Evolutionary conservation across 2,888 invertebrate species (phyloP).

Genomic region (Diaperis boleti): DNA sequence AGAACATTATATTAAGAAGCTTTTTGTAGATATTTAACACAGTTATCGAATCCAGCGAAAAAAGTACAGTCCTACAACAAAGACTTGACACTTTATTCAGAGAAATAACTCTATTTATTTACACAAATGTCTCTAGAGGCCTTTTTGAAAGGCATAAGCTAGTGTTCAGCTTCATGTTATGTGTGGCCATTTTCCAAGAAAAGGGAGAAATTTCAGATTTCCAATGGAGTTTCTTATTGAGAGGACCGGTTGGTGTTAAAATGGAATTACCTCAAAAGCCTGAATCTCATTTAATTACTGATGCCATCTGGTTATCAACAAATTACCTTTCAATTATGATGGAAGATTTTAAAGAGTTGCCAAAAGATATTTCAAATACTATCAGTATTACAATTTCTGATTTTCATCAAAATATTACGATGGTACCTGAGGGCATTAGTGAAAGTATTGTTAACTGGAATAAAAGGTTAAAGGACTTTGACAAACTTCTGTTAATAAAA

Average conservation of each 20-base stretch:
- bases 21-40: constrained; percentile 78
- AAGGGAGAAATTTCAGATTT: constrained; percentile 70
- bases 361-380: constrained; percentile 68
- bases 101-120: constrained; percentile 85
- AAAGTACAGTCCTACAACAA: constrained; percentile 73
- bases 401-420: constrained; percentile 69
- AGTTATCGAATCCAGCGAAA: constrained; percentile 83
- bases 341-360: constrained; percentile 69
- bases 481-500: constrained; percentile 85
- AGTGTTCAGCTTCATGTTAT: constrained; percentile 87
- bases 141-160: constrained; percentile 92
- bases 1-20: neutral
- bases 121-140: constrained; percentile 89
- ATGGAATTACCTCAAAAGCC: constrained; percentile 71
- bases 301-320: constrained; percentile 77
- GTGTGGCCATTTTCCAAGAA: constrained; percentile 80
- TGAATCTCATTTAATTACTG: constrained; percentile 71
- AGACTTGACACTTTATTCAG: constrained; percentile 78
- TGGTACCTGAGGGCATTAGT: constrained; percentile 62
- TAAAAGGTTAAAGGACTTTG: constrained; percentile 74
- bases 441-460: constrained; percentile 71
- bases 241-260: constrained; percentile 75
- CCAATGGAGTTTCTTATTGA: constrained; percentile 84
- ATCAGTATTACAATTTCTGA: constrained; percentile 74
- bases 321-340: constrained; percentile 75